Base-by-base conservation (phyloP, 2,888 invertebrate genomes). In the Limnephilus rhombicus region DNA sequence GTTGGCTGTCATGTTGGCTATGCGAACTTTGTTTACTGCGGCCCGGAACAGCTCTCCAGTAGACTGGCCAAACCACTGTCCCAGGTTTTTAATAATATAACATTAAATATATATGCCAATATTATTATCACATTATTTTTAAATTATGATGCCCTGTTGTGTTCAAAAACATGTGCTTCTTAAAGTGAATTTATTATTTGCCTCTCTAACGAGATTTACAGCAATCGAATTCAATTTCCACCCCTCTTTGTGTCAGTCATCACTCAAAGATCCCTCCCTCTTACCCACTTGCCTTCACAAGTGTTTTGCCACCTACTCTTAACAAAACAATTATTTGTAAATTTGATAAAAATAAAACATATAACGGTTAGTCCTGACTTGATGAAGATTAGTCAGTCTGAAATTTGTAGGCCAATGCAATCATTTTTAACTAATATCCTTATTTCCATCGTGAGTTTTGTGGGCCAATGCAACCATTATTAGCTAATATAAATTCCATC, bases 181-280 rank as follows among this genome's bases (percentile, higher is more conserved):
- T 68, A 24, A 68, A 68, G 68, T 24, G 68, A 68, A 68, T 68
- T 68, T 68, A 68, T 24, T 68, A 68, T 68, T 68, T 24, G 68
- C n/a, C n/a, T 7, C 7, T 68, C 68, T 68, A 68, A 68, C 68
- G 68, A 68, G 68, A 68, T 68, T 68, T 68, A 68, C 90, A 92
- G 91, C 92, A 93, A 93, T 93, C 91, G 92, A 93, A 93, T 91
- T 93, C 93, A 92, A 91, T 93, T 93, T 92, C 91, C 93, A 93
- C 93, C 93, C 93, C 93, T 85, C 90, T 91, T 88, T 92, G 91
- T 85, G 80, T 80, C 80, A 83, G 89, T 89, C 92, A 93, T 92
- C 93, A 91, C 89, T 93, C 93, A 93, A 91, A 91, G 89, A 91
- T 90, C 81, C 91, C 89, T 49, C 41, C 29, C 7, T 68, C 68